phyloP scores from a whole-genome alignment of 2,797 vertebrate genomes.

The Falco cherrug region DNA sequence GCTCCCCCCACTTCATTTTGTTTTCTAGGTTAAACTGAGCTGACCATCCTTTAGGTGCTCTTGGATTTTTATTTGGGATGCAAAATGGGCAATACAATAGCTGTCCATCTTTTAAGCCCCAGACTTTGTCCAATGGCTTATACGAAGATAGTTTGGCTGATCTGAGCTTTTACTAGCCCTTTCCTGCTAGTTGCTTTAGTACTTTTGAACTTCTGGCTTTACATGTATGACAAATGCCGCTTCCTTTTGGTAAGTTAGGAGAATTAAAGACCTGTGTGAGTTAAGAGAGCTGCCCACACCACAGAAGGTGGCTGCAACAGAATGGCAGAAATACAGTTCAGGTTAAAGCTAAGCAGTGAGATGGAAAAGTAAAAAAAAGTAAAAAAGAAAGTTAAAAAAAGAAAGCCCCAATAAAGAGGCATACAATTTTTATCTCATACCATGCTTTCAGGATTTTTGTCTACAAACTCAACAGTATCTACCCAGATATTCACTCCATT shows the following conservation, averaged over 20 bases:
- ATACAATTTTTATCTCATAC: neutral
- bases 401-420: neutral
- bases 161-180: neutral
- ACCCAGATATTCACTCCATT: neutral
- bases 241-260: neutral
- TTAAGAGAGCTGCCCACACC: neutral
- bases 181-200: neutral
- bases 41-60: neutral
- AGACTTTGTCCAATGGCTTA: neutral
- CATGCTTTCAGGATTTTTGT: neutral
- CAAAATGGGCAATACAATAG: neutral
- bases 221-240: fast-evolving
- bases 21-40: neutral
- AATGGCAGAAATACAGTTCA: neutral
- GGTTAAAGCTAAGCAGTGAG: neutral
- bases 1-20: neutral
- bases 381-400: too few species aligned
- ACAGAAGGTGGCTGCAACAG: neutral
- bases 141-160: neutral
- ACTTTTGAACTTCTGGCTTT: neutral
- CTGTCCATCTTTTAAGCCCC: neutral
- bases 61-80: neutral
- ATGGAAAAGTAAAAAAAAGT: neutral
- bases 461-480: neutral
- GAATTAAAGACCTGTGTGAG: neutral